Evolutionary conservation across 2,888 invertebrate genomes (phyloP).

Genomic region (Oligia fasciuncula): DNA sequence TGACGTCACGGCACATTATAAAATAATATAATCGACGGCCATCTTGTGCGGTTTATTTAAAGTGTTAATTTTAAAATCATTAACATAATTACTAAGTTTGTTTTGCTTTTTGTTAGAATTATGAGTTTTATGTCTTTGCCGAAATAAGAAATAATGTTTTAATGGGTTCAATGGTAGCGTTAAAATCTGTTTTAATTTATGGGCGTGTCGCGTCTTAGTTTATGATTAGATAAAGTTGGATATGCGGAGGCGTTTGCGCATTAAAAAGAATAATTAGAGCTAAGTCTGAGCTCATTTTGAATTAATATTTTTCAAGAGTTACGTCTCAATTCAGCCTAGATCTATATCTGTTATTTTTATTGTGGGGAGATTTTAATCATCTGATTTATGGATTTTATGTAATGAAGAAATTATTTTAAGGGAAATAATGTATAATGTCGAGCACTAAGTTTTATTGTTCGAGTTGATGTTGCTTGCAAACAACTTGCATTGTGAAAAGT

Average conservation of each 20-base stretch:
- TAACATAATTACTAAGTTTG: constrained; percentile 67
- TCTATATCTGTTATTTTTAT: constrained; percentile 34
- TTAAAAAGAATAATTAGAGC: constrained; percentile 50
- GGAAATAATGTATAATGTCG: background rate
- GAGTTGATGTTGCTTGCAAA: background rate
- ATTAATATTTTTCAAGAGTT: constrained; percentile 47
- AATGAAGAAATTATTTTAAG: background rate
- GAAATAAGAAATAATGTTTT: constrained; percentile 60
- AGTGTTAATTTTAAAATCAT: constrained; percentile 67
- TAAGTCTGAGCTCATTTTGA: constrained; percentile 43
- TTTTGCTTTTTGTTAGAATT: constrained; percentile 49
- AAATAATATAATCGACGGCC: constrained; percentile 67
- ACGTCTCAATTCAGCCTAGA: constrained; percentile 53
- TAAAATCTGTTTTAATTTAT: constrained; percentile 57
- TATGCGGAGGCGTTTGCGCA: constrained; percentile 52
- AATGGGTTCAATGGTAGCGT: constrained; percentile 66
- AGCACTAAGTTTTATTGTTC: background rate
- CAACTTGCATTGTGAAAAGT: too few relatives aligned
- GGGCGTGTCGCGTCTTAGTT: constrained; percentile 58
- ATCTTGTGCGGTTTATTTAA: constrained; percentile 67
- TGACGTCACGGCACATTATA: constrained; percentile 71
- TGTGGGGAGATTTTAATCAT: constrained; percentile 26
- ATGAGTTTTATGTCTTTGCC: constrained; percentile 66
- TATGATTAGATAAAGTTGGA: constrained; percentile 51
- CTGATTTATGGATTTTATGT: background rate